Evolutionary conservation across 2,113 vertebrate genomes (phyloP).

Genomic region (Mobula hypostoma): DNA sequence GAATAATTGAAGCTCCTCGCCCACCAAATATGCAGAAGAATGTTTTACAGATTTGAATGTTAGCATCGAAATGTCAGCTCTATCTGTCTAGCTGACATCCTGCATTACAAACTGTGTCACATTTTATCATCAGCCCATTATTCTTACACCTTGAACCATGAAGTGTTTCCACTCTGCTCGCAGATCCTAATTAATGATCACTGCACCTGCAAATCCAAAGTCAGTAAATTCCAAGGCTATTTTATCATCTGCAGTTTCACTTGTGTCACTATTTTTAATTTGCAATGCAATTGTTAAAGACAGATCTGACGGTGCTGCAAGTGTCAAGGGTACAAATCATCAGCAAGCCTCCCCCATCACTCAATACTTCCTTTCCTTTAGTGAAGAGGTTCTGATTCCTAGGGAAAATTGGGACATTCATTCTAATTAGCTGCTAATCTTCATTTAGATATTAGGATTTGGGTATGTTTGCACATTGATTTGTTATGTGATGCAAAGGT

Average conservation of each 20-base stretch:
- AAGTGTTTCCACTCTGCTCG: not conserved
- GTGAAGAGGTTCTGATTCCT: not conserved
- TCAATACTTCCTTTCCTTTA: not conserved
- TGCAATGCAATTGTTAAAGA: not conserved
- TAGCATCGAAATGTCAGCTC: constrained; percentile 16
- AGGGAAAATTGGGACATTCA: not conserved
- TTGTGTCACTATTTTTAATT: not conserved
- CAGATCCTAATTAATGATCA: constrained; percentile 12
- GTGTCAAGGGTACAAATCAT: not conserved
- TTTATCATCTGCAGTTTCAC: no score
- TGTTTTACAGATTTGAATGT: constrained; percentile 32
- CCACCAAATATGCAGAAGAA: not conserved
- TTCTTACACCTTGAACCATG: constrained; percentile 13
- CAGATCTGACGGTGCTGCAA: not conserved
- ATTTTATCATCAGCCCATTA: constrained; percentile 22
- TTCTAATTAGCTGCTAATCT: not conserved
- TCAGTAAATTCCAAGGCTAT: not conserved
- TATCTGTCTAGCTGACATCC: constrained; percentile 38
- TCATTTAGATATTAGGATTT: not conserved
- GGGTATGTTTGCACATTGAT: not conserved
- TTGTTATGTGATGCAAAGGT: not conserved
- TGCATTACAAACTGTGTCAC: constrained; percentile 38
- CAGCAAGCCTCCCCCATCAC: not conserved
- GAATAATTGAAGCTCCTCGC: not conserved
- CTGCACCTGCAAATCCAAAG: not conserved